Evolutionary conservation across 35 echinoderm and acorn worm genomes (phyloP), one percentile per base, ranked within the genome.

Genomic region (Ptychodera flava): DNA sequence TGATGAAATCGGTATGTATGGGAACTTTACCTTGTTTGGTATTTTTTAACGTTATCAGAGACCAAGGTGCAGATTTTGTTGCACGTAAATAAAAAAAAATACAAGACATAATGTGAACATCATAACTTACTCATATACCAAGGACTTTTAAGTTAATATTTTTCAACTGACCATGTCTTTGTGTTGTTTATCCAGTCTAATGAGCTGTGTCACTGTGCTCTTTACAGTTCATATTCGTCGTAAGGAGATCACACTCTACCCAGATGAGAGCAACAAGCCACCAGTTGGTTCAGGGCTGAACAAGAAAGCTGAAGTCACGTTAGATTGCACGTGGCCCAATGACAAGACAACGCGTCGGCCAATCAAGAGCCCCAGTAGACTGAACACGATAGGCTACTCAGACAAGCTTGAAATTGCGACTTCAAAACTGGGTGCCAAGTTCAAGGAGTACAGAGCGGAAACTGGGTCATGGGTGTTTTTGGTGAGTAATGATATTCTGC

Each of bases 401-500:
- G 92, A 94, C 0, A 92, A 94, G 38, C 53, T 99, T 33, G 96
- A 99, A 82, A 82, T 83, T 45, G 96, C 96, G 2, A 99, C 96
- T 32, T 33, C 85, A 12, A 99, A 99, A 79, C 82, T 99, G 28
- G 93, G 93, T 33, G 96, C 96, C n/a, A 99, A 94, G 88, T 99
- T 94, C 78, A 88, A 94, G 16, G 96, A 99, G 78, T 99, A 99
- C 80, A 84, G 96, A 30, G 90, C 96, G 0, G 92, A 99, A 32
- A 92, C 96, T 0, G 96, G 96, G 16, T 99, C 96, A 0, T 99
- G 96, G 96, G 96, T 99, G 32, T 99, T 99, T 80, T 88, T 84
- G 89, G 93, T 94, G 84, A 89, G 79, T 0, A 16, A 88, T 16
- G 14, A 81, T 15, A 77, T 15, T 77, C n/a, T n/a, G n/a, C n/a